Evolutionary conservation across 1,140 invertebrate species (phyloP), one percentile per base, ranked within the genome.

Genomic region (Aradophagus sp.): DNA sequence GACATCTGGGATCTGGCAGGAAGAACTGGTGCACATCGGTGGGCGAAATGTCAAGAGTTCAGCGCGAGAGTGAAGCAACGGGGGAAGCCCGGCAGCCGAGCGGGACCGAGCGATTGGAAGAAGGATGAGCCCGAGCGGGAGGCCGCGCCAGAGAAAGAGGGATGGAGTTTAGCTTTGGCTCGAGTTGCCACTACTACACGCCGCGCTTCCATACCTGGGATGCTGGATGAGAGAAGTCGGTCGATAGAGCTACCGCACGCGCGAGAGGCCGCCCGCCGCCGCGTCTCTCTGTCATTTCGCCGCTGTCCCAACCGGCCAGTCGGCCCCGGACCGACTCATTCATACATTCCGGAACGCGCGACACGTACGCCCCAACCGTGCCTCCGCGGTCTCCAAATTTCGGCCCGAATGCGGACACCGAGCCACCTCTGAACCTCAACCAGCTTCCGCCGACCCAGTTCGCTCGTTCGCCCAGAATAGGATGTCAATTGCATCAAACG

Each of bases 201-300:
- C 62, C 34, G 35, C 41, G 48, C 55, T 65, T 77, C 68, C 69
- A 74, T 77, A 78, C 75, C 75, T 80, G 78, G 79, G 79, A 75
- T 74, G 71, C 73, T 77, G 77, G 77, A 82, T 80, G 73, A 79
- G 80, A 79, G 76, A 78, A 79, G 75, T 81, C 78, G 80, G 80
- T 81, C 80, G 80, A 82, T 82, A 82, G 79, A 81, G 80, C 80
- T 80, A 72, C 77, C 76, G 61, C 52, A 44, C 31, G 62, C 52
- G 35, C 26, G 42, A 41, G 70, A 73, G 56, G n/a, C n/a, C 68
- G 61, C 69, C 47, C 74, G 45, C 70, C 42, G 29, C 52, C 55
- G 62, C 68, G 55, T 72, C 71, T 45, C 74, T 63, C 52, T 71
- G 48, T 69, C 32, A 63, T 41, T 69, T 58, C 68, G 2, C 55